Base-by-base conservation (phyloP, 2,797 vertebrate species). In the Sphenopsis melanotis region DNA sequence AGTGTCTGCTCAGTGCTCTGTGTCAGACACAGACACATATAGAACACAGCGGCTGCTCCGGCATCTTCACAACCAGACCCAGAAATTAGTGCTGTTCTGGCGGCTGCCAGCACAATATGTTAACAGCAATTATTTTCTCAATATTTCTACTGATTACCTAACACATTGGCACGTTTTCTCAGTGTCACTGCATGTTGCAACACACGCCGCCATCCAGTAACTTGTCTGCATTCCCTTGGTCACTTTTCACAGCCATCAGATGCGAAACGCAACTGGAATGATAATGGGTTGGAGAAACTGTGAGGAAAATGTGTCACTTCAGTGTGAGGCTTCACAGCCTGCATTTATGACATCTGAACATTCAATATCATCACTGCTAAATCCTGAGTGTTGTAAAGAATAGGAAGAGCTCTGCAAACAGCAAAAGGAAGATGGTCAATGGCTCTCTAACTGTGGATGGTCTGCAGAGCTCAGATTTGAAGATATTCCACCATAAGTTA, bases 81-180 rank as follows among this genome's bases (percentile, higher is more conserved):
- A 96, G 89, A 86, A 93, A 91, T 70, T 78, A 87, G 83, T 20
- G 77, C 83, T 90, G 59, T 90, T 90, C 90, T 46, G 85, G 86
- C 1, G 24, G 79, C 84, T 96, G 95, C 81, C 89, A 94, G 90
- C 94, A 91, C 95, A 93, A 88, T 93, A 90, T 90, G 94, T 76
- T 88, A 95, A 83, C 65, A 90, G 91, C 76, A 90, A 96, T 94
- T 93, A 88, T 94, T 95, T 93, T 91, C 93, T 96, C 96, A 94
- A 70, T 94, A 79, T 95, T 96, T 94, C 85, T 79, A 30, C 89
- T 79, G 87, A 94, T 97, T 95, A 95, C 95, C 87, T 90, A 96
- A 96, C 83, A 81, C 55, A 29, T 70, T 90, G 91, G 93, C 91
- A 88, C 66, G 26, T 86, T 95, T 90, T 88, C 72, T 88, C 85